Percentiles rank a stretch among this genome's conserved stretches.
phyloP scores from a whole-genome alignment of 2,797 vertebrate species.

The Sebastes itinus region DNA sequence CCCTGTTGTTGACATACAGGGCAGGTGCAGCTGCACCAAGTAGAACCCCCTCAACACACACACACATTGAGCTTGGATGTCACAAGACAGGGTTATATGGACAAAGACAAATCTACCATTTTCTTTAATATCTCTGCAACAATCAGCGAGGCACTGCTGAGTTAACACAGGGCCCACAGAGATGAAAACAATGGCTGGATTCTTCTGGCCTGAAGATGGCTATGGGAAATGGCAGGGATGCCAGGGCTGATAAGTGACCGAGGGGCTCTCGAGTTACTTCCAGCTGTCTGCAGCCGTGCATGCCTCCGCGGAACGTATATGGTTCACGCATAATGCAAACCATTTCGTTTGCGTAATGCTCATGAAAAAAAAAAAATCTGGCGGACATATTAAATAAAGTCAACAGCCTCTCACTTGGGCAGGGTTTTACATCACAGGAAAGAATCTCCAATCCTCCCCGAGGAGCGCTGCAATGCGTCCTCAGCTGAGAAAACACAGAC shows the following conservation, averaged over 20 bases:
- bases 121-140: constrained; percentile 83
- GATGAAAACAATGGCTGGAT: constrained; percentile 82
- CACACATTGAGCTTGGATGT: constrained; percentile 53
- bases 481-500: constrained; percentile 84
- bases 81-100: constrained; percentile 69
- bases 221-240: constrained; percentile 84
- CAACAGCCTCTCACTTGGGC: constrained; percentile 70
- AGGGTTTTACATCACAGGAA: constrained; percentile 76
- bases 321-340: constrained; percentile 79
- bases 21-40: constrained; percentile 78
- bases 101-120: constrained; percentile 80
- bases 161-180: constrained; percentile 83
- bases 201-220: constrained; percentile 80
- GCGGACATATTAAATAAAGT: constrained; percentile 80
- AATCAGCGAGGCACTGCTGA: constrained; percentile 78
- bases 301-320: constrained; percentile 76
- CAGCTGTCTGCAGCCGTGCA: constrained; percentile 83
- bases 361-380: constrained; percentile 77
- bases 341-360: constrained; percentile 79
- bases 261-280: constrained; percentile 83
- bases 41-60: constrained; percentile 22
- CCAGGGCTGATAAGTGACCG: constrained; percentile 83
- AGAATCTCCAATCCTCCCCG: constrained; percentile 62
- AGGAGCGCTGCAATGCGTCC: constrained; percentile 54
- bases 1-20: constrained; percentile 75